A percentile compares a stretch with the other conserved stretches of the same genome.
Conservation (phyloP, 2,113 vertebrate genomes). For the Felis catus region F.catus_Fca126_mat1.0 CM031423.1:62505501-62506000, state of each 20-base stretch:
- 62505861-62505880: conserved; percentile 38
- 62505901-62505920: not conserved
- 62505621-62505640: conserved; percentile 72
- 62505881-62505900: not conserved
- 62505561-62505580: conserved; percentile 71
- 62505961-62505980: not conserved
- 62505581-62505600: conserved; percentile 71
- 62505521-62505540: conserved; percentile 44
- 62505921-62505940: not conserved
- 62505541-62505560: conserved; percentile 67
- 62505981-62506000: not conserved
- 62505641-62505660: conserved; percentile 78
- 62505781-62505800: conserved; percentile 22
- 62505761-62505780: conserved; percentile 41
- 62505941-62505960: not conserved
- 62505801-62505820: not conserved
- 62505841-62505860: not conserved
- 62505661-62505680: conserved; percentile 80
- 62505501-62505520: conserved; percentile 51
- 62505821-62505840: conserved; percentile 35
- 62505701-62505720: conserved; percentile 75
- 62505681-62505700: conserved; percentile 77
- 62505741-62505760: conserved; percentile 42
- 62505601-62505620: conserved; percentile 66
- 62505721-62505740: conserved; percentile 63